Base-by-base conservation (phyloP, 2,888 invertebrate genomes). In the Mesodorylaimus sp. region DNA sequence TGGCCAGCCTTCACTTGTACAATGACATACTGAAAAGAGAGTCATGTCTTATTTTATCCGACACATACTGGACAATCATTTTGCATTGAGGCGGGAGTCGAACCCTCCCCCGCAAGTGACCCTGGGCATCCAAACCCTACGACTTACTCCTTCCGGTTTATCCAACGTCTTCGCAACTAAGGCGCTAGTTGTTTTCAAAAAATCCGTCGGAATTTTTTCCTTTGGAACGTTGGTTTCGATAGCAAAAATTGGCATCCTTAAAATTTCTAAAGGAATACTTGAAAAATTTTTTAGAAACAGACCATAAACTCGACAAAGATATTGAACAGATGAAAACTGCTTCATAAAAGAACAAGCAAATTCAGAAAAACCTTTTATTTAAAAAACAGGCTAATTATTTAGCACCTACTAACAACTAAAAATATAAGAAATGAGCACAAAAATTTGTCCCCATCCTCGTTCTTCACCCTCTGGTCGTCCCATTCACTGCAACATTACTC, bases 161-260 rank as follows among this genome's bases (percentile, higher is more conserved):
- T 76, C 76, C 13, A 78, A 67, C 16, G 74, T 70, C 62, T 75
- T 74, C 0, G 78, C 74, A 46, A 79, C 57, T 32, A 77, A 64
- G 50, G 72, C 67, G 48, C 73, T 72, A 2, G 77, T 70, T 64
- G 74, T 75, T 26, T 68, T 64, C 1, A 75, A 68, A 56, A 78
- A 74, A 65, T 75, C 75, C 3, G 66, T 59, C 1, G 78, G 75
- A 48, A 79, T 74, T 67, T 75, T 73, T 32, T 61, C 68, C 53
- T 70, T 70, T 0, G 76, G 67, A 24, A 78, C 67, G 59, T 78
- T 78, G 0, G 78, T 78, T 69, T 77, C 76, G 41, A 78, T 69
- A 56, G 74, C 70, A 49, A 78, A 73, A 63, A 76, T 74, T n/a
- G 78, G 78, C 78, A 78, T 77, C 5, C 5, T 26, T 26, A 32